phyloP scores from a whole-genome alignment of 2,888 invertebrate species.

The Sclerodermus sp. region DNA sequence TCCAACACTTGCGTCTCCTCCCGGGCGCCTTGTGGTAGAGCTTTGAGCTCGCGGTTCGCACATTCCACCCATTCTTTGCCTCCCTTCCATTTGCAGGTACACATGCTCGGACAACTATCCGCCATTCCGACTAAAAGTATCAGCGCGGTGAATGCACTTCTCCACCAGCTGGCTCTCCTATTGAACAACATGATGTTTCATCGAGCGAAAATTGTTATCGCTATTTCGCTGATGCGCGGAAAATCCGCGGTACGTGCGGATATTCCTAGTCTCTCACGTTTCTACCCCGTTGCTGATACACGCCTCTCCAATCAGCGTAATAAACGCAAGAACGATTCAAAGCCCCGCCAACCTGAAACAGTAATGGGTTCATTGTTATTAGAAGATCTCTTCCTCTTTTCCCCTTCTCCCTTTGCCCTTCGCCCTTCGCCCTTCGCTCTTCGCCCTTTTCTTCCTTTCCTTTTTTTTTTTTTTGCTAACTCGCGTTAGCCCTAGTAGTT shows the following conservation, averaged over 20 bases:
- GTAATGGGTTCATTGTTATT: too few relatives aligned
- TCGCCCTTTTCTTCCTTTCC: too few relatives aligned
- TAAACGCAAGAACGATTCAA: too few relatives aligned
- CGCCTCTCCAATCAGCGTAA: too few relatives aligned
- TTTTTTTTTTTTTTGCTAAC: too few relatives aligned
- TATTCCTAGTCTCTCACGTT: not conserved
- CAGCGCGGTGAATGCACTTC: constrained; percentile 29
- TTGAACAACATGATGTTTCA: constrained; percentile 32
- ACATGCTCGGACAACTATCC: constrained; percentile 72
- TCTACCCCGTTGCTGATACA: too few relatives aligned
- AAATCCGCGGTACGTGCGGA: not conserved
- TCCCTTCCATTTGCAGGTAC: constrained; percentile 90
- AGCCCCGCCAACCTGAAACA: too few relatives aligned
- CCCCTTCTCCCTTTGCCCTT: too few relatives aligned
- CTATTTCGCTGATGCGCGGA: too few relatives aligned
- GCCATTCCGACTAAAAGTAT: constrained; percentile 19
- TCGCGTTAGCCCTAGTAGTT: too few relatives aligned
- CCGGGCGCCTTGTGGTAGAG: constrained; percentile 79
- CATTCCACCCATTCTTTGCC: constrained; percentile 92
- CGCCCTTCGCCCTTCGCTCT: too few relatives aligned
- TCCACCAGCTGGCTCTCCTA: constrained; percentile 37
- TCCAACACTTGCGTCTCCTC: constrained; percentile 86
- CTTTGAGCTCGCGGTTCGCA: constrained; percentile 73
- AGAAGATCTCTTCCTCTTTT: too few relatives aligned
- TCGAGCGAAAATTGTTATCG: constrained; percentile 6